phyloP scores from a whole-genome alignment of 2,797 vertebrate genomes.

The Pseudomugil gertrudae region DNA sequence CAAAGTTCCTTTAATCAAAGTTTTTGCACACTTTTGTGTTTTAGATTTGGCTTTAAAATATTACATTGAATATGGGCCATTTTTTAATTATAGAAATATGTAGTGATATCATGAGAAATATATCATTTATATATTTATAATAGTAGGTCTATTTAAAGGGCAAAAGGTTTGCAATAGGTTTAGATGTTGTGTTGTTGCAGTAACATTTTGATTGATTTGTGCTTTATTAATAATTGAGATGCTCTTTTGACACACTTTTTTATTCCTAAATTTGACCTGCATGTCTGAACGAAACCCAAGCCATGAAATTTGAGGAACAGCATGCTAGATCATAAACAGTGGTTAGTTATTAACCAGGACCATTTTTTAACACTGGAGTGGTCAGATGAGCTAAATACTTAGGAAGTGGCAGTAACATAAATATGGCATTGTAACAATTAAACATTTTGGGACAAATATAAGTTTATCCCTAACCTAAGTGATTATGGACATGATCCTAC shows the following conservation, averaged over 20 bases:
- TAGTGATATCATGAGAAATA: neutral
- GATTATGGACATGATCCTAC: no score
- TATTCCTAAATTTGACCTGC: no score
- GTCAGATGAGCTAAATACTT: neutral
- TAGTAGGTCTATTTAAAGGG: neutral
- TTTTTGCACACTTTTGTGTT: neutral
- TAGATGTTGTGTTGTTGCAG: neutral
- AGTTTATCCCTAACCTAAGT: no score
- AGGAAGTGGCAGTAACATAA: no score
- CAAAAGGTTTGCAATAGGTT: neutral
- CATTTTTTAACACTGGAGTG: neutral
- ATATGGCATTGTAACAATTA: no score
- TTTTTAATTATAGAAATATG: neutral
- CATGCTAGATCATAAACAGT: neutral
- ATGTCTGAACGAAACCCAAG: neutral
- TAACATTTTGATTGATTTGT: neutral
- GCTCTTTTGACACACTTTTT: neutral
- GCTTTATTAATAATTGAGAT: neutral
- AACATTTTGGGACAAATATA: neutral
- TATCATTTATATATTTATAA: neutral
- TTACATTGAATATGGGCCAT: neutral
- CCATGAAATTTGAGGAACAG: neutral
- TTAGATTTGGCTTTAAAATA: neutral
- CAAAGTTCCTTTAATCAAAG: neutral
- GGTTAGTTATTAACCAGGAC: neutral